A percentile compares a stretch with the other conserved stretches of the same genome.
These are phyloP conservation scores for Microcebus ravelobensis DNA, from an alignment of 2,113 vertebrate species.

Conservation along the genomic window DNA sequence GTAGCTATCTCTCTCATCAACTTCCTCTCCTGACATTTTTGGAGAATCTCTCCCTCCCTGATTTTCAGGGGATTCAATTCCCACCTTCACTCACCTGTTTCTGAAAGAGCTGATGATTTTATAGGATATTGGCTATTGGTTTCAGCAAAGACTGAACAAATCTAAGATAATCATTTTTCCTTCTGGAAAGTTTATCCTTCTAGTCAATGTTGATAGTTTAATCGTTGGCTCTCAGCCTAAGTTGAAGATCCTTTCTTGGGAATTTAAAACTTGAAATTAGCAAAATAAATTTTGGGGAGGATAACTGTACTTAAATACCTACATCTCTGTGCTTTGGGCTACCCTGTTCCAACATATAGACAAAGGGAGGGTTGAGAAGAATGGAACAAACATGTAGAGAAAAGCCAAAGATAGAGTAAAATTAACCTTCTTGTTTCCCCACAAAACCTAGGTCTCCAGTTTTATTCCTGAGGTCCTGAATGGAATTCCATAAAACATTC, in stretches of 20 bases:
- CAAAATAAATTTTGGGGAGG: neutral
- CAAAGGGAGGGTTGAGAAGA: neutral
- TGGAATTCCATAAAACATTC: neutral
- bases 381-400: neutral
- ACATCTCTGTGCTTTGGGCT: neutral
- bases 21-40: neutral
- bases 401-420: neutral
- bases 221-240: neutral
- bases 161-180: neutral
- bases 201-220: neutral
- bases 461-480: neutral
- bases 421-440: neutral
- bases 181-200: neutral
- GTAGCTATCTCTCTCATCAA: neutral
- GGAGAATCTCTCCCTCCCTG: neutral
- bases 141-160: neutral
- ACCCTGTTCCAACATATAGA: neutral
- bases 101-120: neutral
- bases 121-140: neutral
- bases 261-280: conserved; percentile 17
- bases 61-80: neutral
- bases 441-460: neutral
- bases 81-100: neutral
- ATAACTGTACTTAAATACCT: neutral
- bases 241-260: neutral